Percentiles rank a stretch among this genome's conserved stretches.
These are phyloP conservation scores for Holothuria leucospilota DNA, from an alignment of 53 echinoderm and acorn worm genomes.

Conservation along the genomic window DNA sequence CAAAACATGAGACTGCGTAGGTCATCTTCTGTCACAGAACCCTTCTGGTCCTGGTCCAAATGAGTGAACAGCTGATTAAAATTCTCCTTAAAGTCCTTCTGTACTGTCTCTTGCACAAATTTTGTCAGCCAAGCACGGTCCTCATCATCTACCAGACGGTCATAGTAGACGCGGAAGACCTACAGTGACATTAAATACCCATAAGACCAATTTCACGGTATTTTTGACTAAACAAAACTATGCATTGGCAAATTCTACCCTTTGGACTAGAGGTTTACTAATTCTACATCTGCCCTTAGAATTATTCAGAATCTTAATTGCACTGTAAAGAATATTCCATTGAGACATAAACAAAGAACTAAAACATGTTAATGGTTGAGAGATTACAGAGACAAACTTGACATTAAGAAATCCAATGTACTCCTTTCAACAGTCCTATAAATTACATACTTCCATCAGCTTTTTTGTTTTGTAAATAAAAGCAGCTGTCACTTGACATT, in stretches of 20 bases:
- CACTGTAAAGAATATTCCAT: too few relatives aligned
- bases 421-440: too few relatives aligned
- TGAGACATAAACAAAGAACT: too few relatives aligned
- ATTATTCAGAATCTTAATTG: too few relatives aligned
- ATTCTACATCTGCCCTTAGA: too few relatives aligned
- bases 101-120: slow-evolving; percentile 72
- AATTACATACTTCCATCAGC: too few relatives aligned
- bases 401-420: too few relatives aligned
- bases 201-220: not conserved
- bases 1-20: slow-evolving; percentile 95
- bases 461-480: too few relatives aligned
- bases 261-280: not conserved
- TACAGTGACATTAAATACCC: slow-evolving; percentile 20
- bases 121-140: slow-evolving; percentile 89
- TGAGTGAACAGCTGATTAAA: slow-evolving; percentile 87
- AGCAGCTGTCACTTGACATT: too few relatives aligned
- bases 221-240: not conserved
- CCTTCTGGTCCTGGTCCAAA: slow-evolving; percentile 80
- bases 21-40: slow-evolving; percentile 92
- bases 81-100: slow-evolving; percentile 84
- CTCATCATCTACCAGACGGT: slow-evolving; percentile 85
- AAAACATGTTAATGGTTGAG: too few relatives aligned
- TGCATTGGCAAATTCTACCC: not conserved
- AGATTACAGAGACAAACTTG: too few relatives aligned
- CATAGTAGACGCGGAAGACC: slow-evolving; percentile 98